Evolutionary conservation across 2,113 vertebrate species (phyloP), one percentile per base, ranked within the genome.

Genomic region (Tympanuchus pallidicinctus): DNA sequence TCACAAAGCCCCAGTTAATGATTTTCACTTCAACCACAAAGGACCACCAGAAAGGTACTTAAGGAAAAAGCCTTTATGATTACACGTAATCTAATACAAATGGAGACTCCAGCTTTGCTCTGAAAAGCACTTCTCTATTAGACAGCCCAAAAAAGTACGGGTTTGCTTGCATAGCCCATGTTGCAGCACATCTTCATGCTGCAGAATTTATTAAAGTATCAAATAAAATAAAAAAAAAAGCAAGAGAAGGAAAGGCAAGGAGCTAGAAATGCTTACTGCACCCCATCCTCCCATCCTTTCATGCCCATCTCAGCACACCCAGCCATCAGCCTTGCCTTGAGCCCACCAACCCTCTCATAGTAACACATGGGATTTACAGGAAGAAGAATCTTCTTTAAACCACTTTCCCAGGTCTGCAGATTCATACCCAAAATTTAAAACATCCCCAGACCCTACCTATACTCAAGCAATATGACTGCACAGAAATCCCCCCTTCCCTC

Each of bases 401-500:
- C 10, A 1, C 10, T 61, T 81, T 48, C 57, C 74, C 47, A 48
- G 19, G 21, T 6, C 13, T 56, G 22, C 9, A 4, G 18, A 25
- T 67, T 78, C 50, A 30, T 45, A 65, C 34, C 24, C 54, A n/a
- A 22, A 10, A 14, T 50, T 30, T 22, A 42, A 22, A 81, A 34
- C 12, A 54, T 2, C 52, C 56, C 17, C 47, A 36, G 43, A 4
- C 22, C n/a, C 36, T 10, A 5, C 28, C 34, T 63, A 13, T 45
- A 22, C 48, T 21, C 34, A 50, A 50, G n/a, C 8, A 57, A 32
- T 2, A 30, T 0, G 1, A n/a, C 5, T 1, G 14, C 28, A 56
- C 13, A 42, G 67, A 42, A 76, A 81, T 38, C 34, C n/a, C 27
- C 50, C 38, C 5, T 71, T 21, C n/a, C 32, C 42, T 70, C 67